Evolutionary conservation across 2,113 vertebrate species (phyloP).

Genomic region (Eulemur rufifrons): DNA sequence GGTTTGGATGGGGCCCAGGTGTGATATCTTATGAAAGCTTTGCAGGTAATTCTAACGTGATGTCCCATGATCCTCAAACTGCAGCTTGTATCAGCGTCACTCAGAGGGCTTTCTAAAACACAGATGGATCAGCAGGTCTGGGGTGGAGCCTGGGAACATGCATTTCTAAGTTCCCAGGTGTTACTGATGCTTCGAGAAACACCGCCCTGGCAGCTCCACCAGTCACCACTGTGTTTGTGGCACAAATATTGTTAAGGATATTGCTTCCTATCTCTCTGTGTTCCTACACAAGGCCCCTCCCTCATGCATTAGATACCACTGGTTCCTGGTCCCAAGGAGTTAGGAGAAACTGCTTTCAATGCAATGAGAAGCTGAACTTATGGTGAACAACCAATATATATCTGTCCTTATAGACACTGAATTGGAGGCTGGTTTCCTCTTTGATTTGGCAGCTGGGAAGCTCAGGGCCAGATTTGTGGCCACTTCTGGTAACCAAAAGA

Average conservation of each 20-base stretch:
- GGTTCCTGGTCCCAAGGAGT: too few species aligned
- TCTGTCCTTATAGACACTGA: not conserved
- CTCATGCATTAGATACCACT: too few species aligned
- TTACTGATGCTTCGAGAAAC: not conserved
- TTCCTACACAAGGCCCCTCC: not conserved
- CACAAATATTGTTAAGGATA: not conserved
- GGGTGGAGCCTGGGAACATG: not conserved
- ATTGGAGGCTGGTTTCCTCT: not conserved
- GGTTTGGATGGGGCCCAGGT: not conserved
- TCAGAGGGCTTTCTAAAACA: not conserved
- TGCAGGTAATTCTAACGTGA: not conserved
- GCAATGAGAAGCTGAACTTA: not conserved
- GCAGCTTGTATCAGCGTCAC: not conserved
- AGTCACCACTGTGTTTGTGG: not conserved
- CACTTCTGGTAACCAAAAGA: not conserved
- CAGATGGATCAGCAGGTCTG: not conserved
- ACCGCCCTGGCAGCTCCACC: not conserved
- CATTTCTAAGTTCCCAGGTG: not conserved
- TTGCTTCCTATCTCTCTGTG: not conserved
- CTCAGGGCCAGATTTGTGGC: not conserved
- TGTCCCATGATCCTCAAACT: not conserved
- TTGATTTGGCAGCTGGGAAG: slow-evolving; percentile 6
- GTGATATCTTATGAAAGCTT: not conserved
- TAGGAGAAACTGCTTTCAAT: not conserved
- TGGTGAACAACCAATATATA: not conserved